Conservation (phyloP, 2,888 invertebrate species). For the Dorcus parallelipipedus region DNA sequence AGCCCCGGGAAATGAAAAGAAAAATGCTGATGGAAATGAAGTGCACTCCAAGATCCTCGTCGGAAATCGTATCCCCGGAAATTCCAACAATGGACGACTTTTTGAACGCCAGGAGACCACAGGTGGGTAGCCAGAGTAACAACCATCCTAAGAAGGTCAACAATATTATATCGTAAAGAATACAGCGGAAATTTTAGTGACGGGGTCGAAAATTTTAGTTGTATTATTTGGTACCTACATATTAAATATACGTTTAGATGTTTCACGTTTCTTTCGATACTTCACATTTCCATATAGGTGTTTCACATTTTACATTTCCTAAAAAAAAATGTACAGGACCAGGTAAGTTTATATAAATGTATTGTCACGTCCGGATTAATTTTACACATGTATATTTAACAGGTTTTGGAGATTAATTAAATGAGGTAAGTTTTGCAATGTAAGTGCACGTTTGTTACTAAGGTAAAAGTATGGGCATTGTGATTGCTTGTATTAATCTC, state of each 20-base stretch:
- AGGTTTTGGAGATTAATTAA: not conserved
- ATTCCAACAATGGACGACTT: constrained; percentile 57
- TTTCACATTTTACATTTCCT: not conserved
- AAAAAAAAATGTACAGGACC: not conserved
- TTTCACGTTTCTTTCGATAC: not conserved
- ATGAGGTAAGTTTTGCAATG: constrained; percentile 36
- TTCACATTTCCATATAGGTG: no score
- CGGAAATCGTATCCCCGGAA: constrained; percentile 32
- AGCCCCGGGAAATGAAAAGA: constrained; percentile 28
- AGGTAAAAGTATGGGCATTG: constrained; percentile 35
- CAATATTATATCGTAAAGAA: constrained; percentile 15
- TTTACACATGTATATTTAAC: not conserved
- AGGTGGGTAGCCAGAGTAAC: constrained; percentile 36
- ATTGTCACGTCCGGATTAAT: not conserved
- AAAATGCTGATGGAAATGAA: not conserved
- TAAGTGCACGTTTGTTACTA: constrained; percentile 36
- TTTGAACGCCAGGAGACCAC: constrained; percentile 47
- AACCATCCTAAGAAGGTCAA: constrained; percentile 19
- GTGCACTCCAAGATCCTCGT: constrained; percentile 7
- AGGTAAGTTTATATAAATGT: not conserved
- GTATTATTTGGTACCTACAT: not conserved
- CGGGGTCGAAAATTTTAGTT: not conserved
- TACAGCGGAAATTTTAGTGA: not conserved
- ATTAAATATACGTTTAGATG: not conserved
- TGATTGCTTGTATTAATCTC: constrained; percentile 18